Percentiles rank a stretch among this genome's conserved stretches.
Evolutionary conservation across 23 tunicate species (phyloP).

Genomic region (Styela plicata): DNA sequence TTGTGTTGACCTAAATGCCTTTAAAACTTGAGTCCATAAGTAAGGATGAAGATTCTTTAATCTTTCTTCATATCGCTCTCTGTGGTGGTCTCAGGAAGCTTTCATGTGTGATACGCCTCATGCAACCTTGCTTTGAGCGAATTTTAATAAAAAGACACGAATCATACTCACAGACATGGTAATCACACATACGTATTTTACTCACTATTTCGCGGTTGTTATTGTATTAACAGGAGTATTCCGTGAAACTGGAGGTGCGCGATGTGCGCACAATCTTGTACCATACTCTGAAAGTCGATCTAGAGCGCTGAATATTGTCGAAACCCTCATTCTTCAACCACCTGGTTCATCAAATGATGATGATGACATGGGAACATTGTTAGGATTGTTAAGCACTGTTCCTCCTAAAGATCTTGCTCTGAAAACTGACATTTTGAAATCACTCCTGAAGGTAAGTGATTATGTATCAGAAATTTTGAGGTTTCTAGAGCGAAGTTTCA

Average conservation of each 20-base stretch:
- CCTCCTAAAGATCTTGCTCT: slow-evolving; percentile 30
- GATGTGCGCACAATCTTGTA: slow-evolving; percentile 69
- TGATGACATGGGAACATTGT: slow-evolving; percentile 77
- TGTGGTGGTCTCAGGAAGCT: too few relatives aligned
- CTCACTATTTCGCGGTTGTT: background rate
- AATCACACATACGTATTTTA: background rate
- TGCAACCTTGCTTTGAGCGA: too few relatives aligned
- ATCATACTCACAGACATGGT: too few relatives aligned
- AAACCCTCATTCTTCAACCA: slow-evolving; percentile 59
- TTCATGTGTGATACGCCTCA: too few relatives aligned
- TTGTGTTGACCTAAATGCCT: too few relatives aligned
- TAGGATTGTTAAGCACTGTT: slow-evolving; percentile 61
- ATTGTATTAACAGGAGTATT: slow-evolving; percentile 37
- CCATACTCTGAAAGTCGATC: slow-evolving; percentile 40
- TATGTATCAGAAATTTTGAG: too few relatives aligned
- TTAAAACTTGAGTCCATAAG: too few relatives aligned
- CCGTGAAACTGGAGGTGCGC: slow-evolving; percentile 77
- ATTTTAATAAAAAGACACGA: too few relatives aligned
- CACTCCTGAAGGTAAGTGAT: slow-evolving; percentile 44
- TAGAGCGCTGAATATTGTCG: slow-evolving; percentile 48
- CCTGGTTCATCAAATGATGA: slow-evolving; percentile 39
- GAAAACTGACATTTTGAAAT: slow-evolving; percentile 62
- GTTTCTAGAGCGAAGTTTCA: too few relatives aligned
- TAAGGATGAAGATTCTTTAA: too few relatives aligned
- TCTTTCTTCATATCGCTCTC: too few relatives aligned